Percentiles rank a stretch among this genome's conserved stretches.
These are phyloP conservation scores for Catonia carolina DNA, from an alignment of 2,888 invertebrate genomes.

Conservation along the genomic window DNA sequence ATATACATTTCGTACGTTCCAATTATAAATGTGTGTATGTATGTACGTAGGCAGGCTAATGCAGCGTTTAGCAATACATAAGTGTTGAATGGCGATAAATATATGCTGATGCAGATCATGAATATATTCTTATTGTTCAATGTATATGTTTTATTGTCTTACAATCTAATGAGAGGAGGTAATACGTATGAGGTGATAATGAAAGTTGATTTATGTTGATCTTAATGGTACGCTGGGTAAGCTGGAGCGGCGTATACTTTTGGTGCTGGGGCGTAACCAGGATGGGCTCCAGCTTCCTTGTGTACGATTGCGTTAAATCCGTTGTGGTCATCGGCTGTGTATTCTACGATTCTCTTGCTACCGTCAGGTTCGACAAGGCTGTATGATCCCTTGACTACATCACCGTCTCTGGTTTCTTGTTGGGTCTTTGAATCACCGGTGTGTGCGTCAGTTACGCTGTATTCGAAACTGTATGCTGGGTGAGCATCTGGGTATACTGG, in stretches of 20 bases:
- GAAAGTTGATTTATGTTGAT: not conserved
- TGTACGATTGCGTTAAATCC: constrained; percentile 36
- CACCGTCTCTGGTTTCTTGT: constrained; percentile 34
- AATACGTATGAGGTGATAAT: too few species aligned
- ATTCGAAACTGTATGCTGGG: constrained; percentile 35
- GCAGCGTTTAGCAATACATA: too few species aligned
- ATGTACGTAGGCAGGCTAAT: too few species aligned
- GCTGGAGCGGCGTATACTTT: constrained; percentile 26
- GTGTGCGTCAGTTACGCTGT: constrained; percentile 35
- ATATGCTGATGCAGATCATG: too few species aligned
- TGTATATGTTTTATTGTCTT: too few species aligned
- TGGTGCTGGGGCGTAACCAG: constrained; percentile 23
- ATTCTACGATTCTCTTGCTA: constrained; percentile 9
- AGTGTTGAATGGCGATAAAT: too few species aligned
- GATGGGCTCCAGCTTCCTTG: constrained; percentile 17
- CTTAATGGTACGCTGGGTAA: constrained; percentile 3
- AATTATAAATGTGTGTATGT: too few species aligned
- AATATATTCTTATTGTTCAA: too few species aligned
- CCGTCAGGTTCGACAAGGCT: constrained; percentile 26
- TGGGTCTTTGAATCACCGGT: constrained; percentile 36
- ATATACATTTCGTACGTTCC: too few species aligned
- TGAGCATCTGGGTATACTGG: constrained; percentile 36
- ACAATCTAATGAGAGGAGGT: too few species aligned
- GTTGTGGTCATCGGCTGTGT: constrained; percentile 37
- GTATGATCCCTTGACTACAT: constrained; percentile 34